Conservation (phyloP, 2,113 vertebrate species). For the Glaucidium brasilianum region DNA sequence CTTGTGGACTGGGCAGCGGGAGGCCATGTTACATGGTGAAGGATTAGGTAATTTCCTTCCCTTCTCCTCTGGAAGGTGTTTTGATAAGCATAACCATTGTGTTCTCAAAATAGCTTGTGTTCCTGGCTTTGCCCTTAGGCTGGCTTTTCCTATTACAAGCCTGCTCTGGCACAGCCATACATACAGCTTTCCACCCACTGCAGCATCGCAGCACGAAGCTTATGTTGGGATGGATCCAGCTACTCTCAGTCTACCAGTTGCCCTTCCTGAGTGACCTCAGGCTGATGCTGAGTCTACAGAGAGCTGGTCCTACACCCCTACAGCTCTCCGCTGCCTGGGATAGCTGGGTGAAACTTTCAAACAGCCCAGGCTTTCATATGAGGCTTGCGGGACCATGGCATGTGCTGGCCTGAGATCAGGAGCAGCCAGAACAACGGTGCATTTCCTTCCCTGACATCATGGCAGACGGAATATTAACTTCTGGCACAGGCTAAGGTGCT, state of each 20-base stretch:
- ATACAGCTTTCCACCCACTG: background rate
- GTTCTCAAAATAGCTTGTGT: background rate
- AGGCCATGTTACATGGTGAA: background rate
- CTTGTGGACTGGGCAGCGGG: background rate
- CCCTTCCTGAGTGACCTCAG: background rate
- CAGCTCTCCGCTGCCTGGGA: background rate
- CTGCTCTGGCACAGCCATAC: background rate
- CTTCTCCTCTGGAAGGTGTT: constrained; percentile 31
- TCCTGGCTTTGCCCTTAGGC: background rate
- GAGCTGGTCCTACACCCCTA: background rate
- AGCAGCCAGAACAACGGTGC: background rate
- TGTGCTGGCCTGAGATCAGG: background rate
- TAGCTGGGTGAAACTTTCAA: background rate
- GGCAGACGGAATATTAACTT: background rate
- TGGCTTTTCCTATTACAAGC: constrained; percentile 19
- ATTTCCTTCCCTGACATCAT: accelerated
- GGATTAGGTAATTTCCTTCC: constrained; percentile 52
- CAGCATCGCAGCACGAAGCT: background rate
- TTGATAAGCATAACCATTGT: constrained; percentile 43
- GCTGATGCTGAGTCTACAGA: background rate
- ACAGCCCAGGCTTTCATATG: background rate
- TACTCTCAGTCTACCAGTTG: background rate
- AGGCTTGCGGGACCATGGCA: background rate
- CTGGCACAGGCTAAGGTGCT: background rate
- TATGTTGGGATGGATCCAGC: background rate